Evolutionary conservation across 2,888 invertebrate genomes (phyloP), one percentile per base, ranked within the genome.

Genomic region (Patella caerulea): DNA sequence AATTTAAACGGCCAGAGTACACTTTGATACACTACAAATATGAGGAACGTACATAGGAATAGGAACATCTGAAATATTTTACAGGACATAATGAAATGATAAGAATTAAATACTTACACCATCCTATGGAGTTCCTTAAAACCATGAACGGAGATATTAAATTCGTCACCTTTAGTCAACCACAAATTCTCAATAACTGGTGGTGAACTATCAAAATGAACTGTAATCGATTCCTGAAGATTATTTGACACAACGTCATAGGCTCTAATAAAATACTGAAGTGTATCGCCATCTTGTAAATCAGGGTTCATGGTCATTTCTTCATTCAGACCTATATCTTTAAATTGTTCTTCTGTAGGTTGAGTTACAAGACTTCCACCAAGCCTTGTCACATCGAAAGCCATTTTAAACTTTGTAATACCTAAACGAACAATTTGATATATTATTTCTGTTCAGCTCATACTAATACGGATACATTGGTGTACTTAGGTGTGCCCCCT

Each of bases 171-270:
- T 12, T 71, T 78, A 12, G 82, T 81, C 15, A 85, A 75, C 80
- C 84, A 83, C 56, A 85, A 71, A 73, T 82, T 76, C 14, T 76
- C 70, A 11, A 83, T 81, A 56, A 82, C 65, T 3, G 84, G 84
- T 15, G 82, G 81, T 15, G 84, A 83, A 1, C 79, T 72, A 75
- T 84, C 84, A 15, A 81, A 73, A 53, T 81, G 81, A 9, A 84
- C 78, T 0, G 74, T 78, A 14, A 82, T 71, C 5, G 55, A n/a
- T 29, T 84, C 83, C 17, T 78, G 77, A 34, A 77, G 76, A 74
- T 74, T 78, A 12, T 74, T 71, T 17, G 73, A 79, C 2, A 78
- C 73, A n/a, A 83, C 65, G 74, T 84, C 84, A 56, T 72, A 74
- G 14, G 80, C 81, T 34, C 82, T 54, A 14, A 84, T 70, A 72